Percentiles rank a stretch among this genome's conserved stretches.
Conservation (phyloP, 35 echinoderm and acorn worm genomes). For the Diadema setosum region DNA sequence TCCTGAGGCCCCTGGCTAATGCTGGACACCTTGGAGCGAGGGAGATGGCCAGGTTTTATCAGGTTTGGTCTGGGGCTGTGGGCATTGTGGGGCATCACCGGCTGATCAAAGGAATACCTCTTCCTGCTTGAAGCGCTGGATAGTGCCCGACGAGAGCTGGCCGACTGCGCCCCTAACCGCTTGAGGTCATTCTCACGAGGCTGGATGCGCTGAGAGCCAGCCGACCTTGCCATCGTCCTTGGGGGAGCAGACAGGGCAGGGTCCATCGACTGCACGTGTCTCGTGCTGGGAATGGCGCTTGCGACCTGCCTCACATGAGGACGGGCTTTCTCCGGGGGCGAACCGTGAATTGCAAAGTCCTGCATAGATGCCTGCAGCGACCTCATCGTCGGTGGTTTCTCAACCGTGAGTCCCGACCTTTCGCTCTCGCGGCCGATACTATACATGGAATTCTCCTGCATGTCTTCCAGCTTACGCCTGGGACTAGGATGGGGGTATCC, state of each 20-base stretch:
- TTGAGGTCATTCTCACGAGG: background rate
- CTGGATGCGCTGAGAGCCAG: background rate
- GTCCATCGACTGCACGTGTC: background rate
- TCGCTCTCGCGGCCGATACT: slow-evolving; percentile 37
- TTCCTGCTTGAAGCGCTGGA: slow-evolving; percentile 49
- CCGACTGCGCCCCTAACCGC: background rate
- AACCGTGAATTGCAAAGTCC: background rate
- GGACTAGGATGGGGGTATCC: slow-evolving; percentile 26
- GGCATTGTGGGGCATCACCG: slow-evolving; percentile 23
- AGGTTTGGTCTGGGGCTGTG: slow-evolving; percentile 46
- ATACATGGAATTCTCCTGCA: background rate
- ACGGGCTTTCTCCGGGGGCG: background rate
- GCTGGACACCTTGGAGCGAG: slow-evolving; percentile 62
- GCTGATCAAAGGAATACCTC: slow-evolving; percentile 40
- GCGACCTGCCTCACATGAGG: background rate
- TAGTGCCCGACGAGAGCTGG: slow-evolving; percentile 28
- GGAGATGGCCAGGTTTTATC: slow-evolving; percentile 70
- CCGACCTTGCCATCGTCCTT: background rate
- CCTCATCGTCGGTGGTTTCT: slow-evolving; percentile 3
- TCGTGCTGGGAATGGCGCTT: background rate
- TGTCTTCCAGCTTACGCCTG: background rate
- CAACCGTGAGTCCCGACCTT: background rate
- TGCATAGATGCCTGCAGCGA: background rate
- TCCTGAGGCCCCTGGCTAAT: slow-evolving; percentile 48
- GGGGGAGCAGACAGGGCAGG: background rate